Base-by-base conservation (phyloP, 2,113 vertebrate species). In the Delphinapterus leucas region DNA sequence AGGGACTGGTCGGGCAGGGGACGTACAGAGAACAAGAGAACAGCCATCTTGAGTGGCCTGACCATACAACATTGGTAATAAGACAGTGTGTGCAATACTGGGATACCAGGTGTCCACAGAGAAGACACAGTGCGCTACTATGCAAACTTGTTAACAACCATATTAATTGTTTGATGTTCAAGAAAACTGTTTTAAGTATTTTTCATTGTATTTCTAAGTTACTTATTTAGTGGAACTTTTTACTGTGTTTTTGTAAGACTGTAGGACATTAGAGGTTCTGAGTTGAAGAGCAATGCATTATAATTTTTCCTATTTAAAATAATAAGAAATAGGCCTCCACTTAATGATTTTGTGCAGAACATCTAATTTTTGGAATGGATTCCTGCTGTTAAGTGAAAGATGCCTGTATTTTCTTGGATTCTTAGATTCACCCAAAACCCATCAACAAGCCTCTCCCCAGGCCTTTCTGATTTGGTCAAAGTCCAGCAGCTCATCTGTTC, bases 181-280 rank as follows among this genome's bases (percentile, higher is more conserved):
- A 65, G 65, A 93, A 91, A 28, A 74, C 6, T 38, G 5, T 8
- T 92, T 61, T 81, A 71, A 44, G 41, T 68, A 74, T 70, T 97
- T 97, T 95, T 68, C 38, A 21, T 44, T n/a, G 17, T 93, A 88
- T 67, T 91, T 71, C 53, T 77, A 6, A 82, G 38, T 89, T 65
- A 33, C 47, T 71, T 60, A 90, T 4, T 71, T 10, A 65, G 26
- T 85, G 28, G n/a, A 83, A 65, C 70, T 61, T 77, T 77, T 93
- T 76, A 85, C 70, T 91, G n/a, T 67, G 38, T 47, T 97, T 96
- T 95, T 91, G 7, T 81, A 88, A 91, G 49, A 95, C 14, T 84
- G 23, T n/a, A 85, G 79, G 70, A 92, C 77, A 49, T 71, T 70
- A 82, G 33, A 80, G 63, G 20, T 74, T 91, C n/a, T 82, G 25